phyloP scores from a whole-genome alignment of 1,140 invertebrate genomes.

The Achatina immaculata region DNA sequence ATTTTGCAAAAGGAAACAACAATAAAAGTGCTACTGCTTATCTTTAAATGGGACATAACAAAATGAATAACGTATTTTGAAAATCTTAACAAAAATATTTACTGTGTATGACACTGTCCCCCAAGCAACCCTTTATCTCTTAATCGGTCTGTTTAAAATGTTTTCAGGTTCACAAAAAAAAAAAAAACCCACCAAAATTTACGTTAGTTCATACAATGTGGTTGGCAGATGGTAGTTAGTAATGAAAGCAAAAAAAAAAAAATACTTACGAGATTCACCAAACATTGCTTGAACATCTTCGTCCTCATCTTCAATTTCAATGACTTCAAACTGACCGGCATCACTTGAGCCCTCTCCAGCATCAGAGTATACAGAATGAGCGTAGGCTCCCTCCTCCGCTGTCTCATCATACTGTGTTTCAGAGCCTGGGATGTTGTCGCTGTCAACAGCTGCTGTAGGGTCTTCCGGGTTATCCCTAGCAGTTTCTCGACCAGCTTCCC shows the following conservation, averaged over 20 bases:
- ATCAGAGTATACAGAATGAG: constrained; percentile 31
- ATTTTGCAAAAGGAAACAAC: no score
- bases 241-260: not conserved
- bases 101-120: no score
- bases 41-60: no score
- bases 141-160: no score
- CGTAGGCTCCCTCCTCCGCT: constrained; percentile 18
- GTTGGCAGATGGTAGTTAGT: not conserved
- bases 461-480: not conserved
- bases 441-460: not conserved
- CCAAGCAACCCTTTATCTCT: no score
- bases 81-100: no score
- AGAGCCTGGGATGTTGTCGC: not conserved
- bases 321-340: constrained; percentile 32
- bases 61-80: no score
- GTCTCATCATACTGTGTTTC: constrained; percentile 26
- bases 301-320: constrained; percentile 28
- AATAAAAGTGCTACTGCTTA: no score
- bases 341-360: constrained; percentile 19
- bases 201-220: not conserved
- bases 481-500: not conserved
- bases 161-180: not conserved
- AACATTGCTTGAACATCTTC: constrained; percentile 25
- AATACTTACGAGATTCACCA: constrained; percentile 23
- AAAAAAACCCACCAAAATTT: no score